Evolutionary conservation across 2,113 vertebrate genomes (phyloP).

Genomic region (Zosterops lateralis): DNA sequence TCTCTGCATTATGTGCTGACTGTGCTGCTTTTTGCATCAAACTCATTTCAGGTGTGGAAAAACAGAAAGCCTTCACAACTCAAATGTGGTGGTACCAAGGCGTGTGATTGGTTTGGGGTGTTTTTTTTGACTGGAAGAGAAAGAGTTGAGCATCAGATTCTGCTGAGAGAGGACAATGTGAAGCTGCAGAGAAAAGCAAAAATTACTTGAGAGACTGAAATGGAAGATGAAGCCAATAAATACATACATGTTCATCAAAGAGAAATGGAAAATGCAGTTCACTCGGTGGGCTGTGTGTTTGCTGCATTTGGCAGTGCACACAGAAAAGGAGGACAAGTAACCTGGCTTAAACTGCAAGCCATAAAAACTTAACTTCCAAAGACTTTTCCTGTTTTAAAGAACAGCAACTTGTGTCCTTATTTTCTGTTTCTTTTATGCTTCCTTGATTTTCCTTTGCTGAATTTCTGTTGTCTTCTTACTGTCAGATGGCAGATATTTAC

Average conservation of each 20-base stretch:
- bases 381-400: background rate
- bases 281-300: background rate
- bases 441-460: background rate
- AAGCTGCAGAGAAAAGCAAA: background rate
- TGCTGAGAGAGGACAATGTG: background rate
- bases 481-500: background rate
- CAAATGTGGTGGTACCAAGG: background rate
- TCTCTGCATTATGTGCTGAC: background rate
- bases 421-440: background rate
- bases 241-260: background rate
- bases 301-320: background rate
- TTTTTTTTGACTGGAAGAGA: background rate
- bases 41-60: constrained; percentile 23
- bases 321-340: background rate
- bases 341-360: background rate
- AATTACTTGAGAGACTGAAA: background rate
- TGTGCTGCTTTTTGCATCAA: background rate
- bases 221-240: background rate
- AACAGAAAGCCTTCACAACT: background rate
- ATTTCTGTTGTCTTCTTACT: background rate
- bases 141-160: background rate
- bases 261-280: background rate
- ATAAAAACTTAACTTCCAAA: background rate
- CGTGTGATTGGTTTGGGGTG: background rate
- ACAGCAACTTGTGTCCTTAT: background rate